phyloP scores from a whole-genome alignment of 2,113 vertebrate genomes.

The human (Homo sapiens) region GRCh38 chr3:43048001-43048500 shows the following conservation, averaged over 20 bases:
- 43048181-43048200: neutral
- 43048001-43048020: neutral
- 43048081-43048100: neutral
- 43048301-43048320: neutral
- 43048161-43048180: neutral
- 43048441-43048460: neutral
- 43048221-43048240: neutral
- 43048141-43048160: neutral
- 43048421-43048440: neutral
- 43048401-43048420: neutral
- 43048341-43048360: neutral
- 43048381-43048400: neutral
- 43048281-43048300: neutral
- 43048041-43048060: neutral
- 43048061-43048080: neutral
- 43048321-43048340: neutral
- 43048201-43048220: neutral
- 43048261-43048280: neutral
- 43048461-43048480: neutral
- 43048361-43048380: neutral
- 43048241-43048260: neutral
- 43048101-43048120: neutral
- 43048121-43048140: neutral
- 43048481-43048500: no score
- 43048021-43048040: neutral